Percentiles rank a stretch among this genome's conserved stretches.
Evolutionary conservation across 2,113 vertebrate species (phyloP).

Genomic region (Recurvirostra avosetta): DNA sequence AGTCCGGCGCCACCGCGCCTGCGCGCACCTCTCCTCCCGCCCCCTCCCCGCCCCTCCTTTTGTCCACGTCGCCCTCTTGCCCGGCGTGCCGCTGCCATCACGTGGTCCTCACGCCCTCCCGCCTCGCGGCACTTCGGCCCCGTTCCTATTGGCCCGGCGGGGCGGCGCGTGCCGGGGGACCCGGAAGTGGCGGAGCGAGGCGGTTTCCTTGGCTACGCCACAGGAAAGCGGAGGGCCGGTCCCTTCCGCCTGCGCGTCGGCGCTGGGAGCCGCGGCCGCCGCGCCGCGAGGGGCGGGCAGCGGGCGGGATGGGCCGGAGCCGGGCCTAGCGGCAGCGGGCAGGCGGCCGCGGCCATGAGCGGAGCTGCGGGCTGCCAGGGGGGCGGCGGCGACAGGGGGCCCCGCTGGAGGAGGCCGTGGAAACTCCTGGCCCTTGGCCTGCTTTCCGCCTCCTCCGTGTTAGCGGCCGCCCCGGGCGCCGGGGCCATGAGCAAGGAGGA

Average conservation of each 20-base stretch:
- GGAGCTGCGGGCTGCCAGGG: slow-evolving; percentile 41
- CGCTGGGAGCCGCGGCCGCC: neutral
- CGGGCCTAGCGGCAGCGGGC: slow-evolving; percentile 54
- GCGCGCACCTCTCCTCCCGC: neutral
- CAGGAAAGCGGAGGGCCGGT: slow-evolving; percentile 60
- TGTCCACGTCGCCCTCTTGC: slow-evolving; percentile 54
- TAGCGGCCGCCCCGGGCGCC: slow-evolving; percentile 53
- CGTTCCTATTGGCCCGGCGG: neutral
- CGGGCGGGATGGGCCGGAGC: slow-evolving; percentile 46
- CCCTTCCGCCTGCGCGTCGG: slow-evolving; percentile 1
- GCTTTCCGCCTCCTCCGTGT: slow-evolving; percentile 68
- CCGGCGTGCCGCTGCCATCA: neutral
- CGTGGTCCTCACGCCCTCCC: neutral
- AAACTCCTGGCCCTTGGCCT: slow-evolving; percentile 71
- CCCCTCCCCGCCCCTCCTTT: neutral
- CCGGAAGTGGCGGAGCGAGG: slow-evolving; percentile 57
- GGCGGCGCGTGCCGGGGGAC: neutral
- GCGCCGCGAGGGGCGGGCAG: slow-evolving; percentile 37
- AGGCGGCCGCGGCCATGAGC: slow-evolving; percentile 66
- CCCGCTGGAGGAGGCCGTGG: slow-evolving; percentile 65
- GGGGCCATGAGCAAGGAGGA: slow-evolving; percentile 75
- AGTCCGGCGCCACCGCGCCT: neutral
- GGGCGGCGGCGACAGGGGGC: neutral
- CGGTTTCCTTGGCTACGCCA: slow-evolving; percentile 76
- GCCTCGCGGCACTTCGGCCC: neutral